A percentile compares a stretch with the other conserved stretches of the same genome.
Evolutionary conservation across 2,113 vertebrate species (phyloP).

Genomic region (Orientallactaga bullata): DNA sequence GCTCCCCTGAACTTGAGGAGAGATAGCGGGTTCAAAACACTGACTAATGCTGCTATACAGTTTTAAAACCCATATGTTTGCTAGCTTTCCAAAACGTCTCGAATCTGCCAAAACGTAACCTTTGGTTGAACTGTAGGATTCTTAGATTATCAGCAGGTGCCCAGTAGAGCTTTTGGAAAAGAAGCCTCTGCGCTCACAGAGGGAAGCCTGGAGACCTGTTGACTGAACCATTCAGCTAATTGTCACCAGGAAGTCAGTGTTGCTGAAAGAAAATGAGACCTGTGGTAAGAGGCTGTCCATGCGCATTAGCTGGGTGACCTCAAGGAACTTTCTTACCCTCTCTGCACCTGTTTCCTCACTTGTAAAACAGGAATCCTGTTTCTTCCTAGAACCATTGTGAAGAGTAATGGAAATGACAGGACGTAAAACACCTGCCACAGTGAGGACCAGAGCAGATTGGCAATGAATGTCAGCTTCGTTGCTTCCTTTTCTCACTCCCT

Average conservation of each 20-base stretch:
- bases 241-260: neutral
- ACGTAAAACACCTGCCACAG: neutral
- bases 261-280: neutral
- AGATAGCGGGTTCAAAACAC: neutral
- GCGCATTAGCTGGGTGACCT: neutral
- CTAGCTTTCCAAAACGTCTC: neutral
- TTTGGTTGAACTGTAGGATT: neutral
- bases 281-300: fast-evolving
- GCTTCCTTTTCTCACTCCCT: neutral
- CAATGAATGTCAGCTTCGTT: neutral
- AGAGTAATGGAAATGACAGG: neutral
- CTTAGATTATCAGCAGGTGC: neutral
- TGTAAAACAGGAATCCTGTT: neutral
- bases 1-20: neutral
- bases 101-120: neutral
- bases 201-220: neutral
- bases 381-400: neutral
- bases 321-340: neutral
- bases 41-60: neutral
- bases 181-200: neutral
- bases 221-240: neutral
- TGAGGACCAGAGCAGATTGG: neutral
- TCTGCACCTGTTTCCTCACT: neutral
- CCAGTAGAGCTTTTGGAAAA: neutral
- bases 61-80: neutral